These are phyloP conservation scores for Apis dorsata DNA, from an alignment of 1,140 invertebrate genomes.

Conservation along the genomic window DNA sequence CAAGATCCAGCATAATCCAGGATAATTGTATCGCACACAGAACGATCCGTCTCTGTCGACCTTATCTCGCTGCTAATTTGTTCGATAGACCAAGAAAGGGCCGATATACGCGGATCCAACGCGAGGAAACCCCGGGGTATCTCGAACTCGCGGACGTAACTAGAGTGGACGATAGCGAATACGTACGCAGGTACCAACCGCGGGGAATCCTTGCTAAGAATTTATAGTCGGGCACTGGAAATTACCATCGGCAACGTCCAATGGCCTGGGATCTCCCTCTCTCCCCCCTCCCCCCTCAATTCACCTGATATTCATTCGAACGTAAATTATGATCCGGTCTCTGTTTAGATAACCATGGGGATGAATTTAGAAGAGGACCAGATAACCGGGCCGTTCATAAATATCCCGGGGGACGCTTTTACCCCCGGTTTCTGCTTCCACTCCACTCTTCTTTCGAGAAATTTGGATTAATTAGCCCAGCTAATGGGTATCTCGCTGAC, in stretches of 20 bases:
- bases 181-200: conserved; percentile 5
- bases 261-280: not conserved
- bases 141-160: conserved; percentile 43
- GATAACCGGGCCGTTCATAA: conserved; percentile 45
- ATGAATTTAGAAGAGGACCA: conserved; percentile 28
- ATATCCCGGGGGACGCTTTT: conserved; percentile 21
- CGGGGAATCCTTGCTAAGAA: conserved; percentile 17
- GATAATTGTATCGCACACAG: conserved; percentile 73
- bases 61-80: conserved; percentile 77
- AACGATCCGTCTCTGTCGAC: conserved; percentile 77
- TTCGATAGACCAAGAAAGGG: conserved; percentile 68
- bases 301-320: conserved; percentile 40
- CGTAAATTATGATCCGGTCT: conserved; percentile 45
- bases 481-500: not conserved
- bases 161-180: conserved; percentile 48
- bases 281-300: not conserved
- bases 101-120: not conserved
- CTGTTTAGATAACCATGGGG: conserved; percentile 45
- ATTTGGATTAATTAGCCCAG: conserved; percentile 35
- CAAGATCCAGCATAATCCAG: not conserved
- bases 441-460: conserved; percentile 14
- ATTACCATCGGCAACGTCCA: conserved; percentile 34
- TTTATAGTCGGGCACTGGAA: conserved; percentile 42
- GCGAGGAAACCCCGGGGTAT: conserved; percentile 45
- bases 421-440: not conserved